Percentiles rank a stretch among this genome's conserved stretches.
phyloP scores from a whole-genome alignment of 2,888 invertebrate species.

The Gortyna flavago region DNA sequence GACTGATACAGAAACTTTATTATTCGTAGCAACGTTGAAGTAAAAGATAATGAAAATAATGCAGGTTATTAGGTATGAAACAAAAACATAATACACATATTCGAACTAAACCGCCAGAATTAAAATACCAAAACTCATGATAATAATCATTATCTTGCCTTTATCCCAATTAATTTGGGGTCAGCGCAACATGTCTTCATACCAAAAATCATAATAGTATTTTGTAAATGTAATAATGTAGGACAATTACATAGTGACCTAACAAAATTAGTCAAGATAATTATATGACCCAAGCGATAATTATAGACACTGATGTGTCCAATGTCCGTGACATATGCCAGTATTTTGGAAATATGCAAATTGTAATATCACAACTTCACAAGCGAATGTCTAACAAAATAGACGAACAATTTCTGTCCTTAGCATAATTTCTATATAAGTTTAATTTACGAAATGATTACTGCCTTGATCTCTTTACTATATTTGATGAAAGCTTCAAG shows the following conservation, averaged over 20 bases:
- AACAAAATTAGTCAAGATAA: conserved; percentile 20
- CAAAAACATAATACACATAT: background rate
- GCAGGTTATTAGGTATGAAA: background rate
- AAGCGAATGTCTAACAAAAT: conserved; percentile 8
- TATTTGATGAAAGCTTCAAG: conserved; percentile 20
- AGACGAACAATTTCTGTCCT: conserved; percentile 5
- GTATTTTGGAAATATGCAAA: conserved; percentile 31
- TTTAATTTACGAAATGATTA: conserved; percentile 17
- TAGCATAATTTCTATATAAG: conserved; percentile 5
- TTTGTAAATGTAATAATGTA: background rate
- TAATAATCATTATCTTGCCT: background rate
- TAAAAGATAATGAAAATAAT: background rate
- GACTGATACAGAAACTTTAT: conserved; percentile 31
- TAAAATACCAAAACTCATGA: background rate
- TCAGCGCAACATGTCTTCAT: background rate
- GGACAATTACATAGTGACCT: background rate
- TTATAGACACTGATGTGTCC: conserved; percentile 12
- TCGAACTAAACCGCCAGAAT: background rate
- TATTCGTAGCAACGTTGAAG: conserved; percentile 1
- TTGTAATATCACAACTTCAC: conserved; percentile 10
- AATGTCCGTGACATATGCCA: conserved; percentile 29
- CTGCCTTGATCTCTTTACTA: conserved; percentile 35
- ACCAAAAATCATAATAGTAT: background rate
- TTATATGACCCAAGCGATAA: conserved; percentile 19
- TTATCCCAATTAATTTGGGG: background rate